Base-by-base conservation (phyloP, 2,888 invertebrate genomes). In the Nymphalis urticae region DNA sequence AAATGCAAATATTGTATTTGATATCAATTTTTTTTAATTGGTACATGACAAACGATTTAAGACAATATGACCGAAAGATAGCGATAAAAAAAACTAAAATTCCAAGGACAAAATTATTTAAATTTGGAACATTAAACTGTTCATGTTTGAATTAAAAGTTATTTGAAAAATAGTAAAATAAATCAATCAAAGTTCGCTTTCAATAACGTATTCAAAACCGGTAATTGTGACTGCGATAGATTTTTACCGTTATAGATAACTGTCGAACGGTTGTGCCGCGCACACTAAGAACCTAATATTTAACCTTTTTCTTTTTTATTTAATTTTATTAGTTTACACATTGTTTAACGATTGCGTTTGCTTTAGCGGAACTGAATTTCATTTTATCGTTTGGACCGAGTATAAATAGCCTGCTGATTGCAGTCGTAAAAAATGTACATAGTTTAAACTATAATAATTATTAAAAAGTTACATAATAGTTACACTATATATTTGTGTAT, bases 161-260 rank as follows among this genome's bases (percentile, higher is more conserved):
- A 19, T 4, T 51, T 51, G 19, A 9, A 32, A 10, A 32, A 17
- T 17, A n/a, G 32, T 56, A 27, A 17, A 27, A 7, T 4, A 27
- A 13, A 56, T 56, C 32, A n/a, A 56, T 54, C 27, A 7, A 50
- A 32, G 13, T 56, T 56, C 27, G n/a, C 54, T 56, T 56, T 56
- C 54, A n/a, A 27, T 53, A 24, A 32, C 17, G 17, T 32, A 19
- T 51, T 56, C n/a, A 17, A 6, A 56, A 56, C 54, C 54, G 54
- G 54, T 56, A 56, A 27, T 56, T 2, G 54, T 17, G 54, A 17
- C 54, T 13, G 10, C 16, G 53, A 24, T 54, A 17, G 27, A 54
- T 27, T 54, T 32, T 32, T 54, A 27, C 54, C 27, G 54, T 56
- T 56, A 27, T 51, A 51, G n/a, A 17, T 32, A 32, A 32, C 17